Evolutionary conservation across 2,797 vertebrate genomes (phyloP), one percentile per base, ranked within the genome.

Genomic region (Enteromius afrohamiltoni): DNA sequence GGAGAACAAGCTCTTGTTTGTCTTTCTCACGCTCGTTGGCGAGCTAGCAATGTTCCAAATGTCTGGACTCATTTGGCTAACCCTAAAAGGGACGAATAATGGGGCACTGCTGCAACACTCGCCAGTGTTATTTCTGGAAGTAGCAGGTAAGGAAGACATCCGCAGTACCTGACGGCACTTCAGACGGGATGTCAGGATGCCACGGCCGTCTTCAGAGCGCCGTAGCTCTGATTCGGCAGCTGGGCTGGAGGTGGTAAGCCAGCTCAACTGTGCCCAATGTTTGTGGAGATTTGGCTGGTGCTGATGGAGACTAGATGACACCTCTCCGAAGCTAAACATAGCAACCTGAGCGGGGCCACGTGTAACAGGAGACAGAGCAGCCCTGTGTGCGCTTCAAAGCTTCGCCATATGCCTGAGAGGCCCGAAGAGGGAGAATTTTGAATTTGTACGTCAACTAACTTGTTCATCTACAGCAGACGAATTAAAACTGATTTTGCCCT

Each of bases 301-400:
- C 87, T 87, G 87, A 87, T 77, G 45, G 79, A 89, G 89, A 80
- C 85, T 86, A 78, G 68, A 79, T 89, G 89, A 88, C 88, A 90
- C 88, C 82, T 89, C 85, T 86, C 74, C 75, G 58, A 85, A 86
- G 82, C 89, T 89, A 88, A 88, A 88, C 89, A 85, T 87, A 86
- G 89, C 87, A 87, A 84, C 83, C 85, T 85, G 79, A 89, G 82
- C 78, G 34, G 80, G 71, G 69, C 69, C 76, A 69, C 80, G 87
- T 88, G 87, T 88, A 88, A 87, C 68, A 77, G 81, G 86, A 86
- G 84, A 87, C 86, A 86, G 80, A 79, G 77, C 82, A 74, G 71
- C 74, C 79, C 86, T 83, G 86, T 87, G 84, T 77, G 60, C 79
- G n/a, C 74, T 79, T 83, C 79, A 76, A 77, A 73, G 85, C 84